Evolutionary conservation across 2,113 vertebrate species (phyloP), one percentile per base, ranked within the genome.

Genomic region (Elanus axillaris): DNA sequence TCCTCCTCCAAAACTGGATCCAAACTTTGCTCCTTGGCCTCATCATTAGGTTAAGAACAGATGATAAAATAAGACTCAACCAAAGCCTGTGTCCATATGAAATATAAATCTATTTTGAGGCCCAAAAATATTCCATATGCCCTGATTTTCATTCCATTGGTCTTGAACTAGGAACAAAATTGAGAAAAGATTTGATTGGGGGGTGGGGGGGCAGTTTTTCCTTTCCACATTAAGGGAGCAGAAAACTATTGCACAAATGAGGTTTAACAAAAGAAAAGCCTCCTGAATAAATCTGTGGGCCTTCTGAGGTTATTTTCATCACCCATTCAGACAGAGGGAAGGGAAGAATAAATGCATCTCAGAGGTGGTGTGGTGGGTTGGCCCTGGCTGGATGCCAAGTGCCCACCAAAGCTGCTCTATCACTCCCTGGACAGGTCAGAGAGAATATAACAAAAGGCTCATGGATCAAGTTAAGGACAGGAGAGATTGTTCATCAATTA

Each of bases 1-100:
- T 82, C 32, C 53, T 87, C 62, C 74, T 94, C 67, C 59, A 86
- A 90, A 91, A 77, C 40, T 63, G 58, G 53, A 91, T 93, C 62
- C 81, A 88, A 77, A 94, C 74, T 90, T 90, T 93, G 48, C 73
- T 93, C 81, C 55, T 69, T 93, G 87, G 86, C 58, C 74, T 81
- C 84, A 36, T 71, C 74, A 95, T 91, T 91, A 86, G 77, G 81
- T 96, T 97, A 95, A 86, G 59, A 90, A 55, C 53, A 94, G 47
- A 94, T 68, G 36, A 95, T 76, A 91, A 92, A 96, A 77, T 90
- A 96, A 95, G 69, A 90, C 58, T 79, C 45, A 76, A 36, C 29
- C 50, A 88, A 91, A 88, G 55, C 15, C 93, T 36, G 8, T 90
- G 84, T 79, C 91, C 84, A 63, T 71, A 55, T 74, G 77, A 97